phyloP scores from a whole-genome alignment of 2,797 vertebrate genomes.

The Lates japonicus region DNA sequence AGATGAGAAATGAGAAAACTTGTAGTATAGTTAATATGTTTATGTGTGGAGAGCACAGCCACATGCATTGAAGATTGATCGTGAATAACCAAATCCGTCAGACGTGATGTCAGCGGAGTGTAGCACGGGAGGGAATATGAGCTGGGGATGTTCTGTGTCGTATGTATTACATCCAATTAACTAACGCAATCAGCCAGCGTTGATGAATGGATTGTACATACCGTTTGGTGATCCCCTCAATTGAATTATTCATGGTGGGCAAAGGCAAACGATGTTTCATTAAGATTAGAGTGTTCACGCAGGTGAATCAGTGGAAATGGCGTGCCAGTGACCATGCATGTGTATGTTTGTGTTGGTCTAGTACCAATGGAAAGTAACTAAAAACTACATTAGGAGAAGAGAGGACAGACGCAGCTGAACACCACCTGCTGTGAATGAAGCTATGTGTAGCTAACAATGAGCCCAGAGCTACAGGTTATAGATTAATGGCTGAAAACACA shows the following conservation, averaged over 20 bases:
- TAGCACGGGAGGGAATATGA: slow-evolving; percentile 45
- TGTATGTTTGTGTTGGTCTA: background rate
- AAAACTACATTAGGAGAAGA: background rate
- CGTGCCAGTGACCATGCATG: background rate
- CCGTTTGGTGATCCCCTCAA: slow-evolving; percentile 72
- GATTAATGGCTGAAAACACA: background rate
- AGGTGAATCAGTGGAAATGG: background rate
- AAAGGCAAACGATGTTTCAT: slow-evolving; percentile 46
- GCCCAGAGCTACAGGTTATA: background rate
- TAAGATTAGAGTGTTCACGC: slow-evolving; percentile 12
- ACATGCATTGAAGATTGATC: slow-evolving; percentile 48
- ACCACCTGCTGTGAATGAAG: background rate
- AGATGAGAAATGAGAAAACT: background rate
- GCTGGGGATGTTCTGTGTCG: slow-evolving; percentile 44
- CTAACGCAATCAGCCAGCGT: slow-evolving; percentile 76
- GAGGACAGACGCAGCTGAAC: background rate
- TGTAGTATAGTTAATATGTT: slow-evolving; percentile 7
- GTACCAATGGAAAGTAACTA: slow-evolving; percentile 41
- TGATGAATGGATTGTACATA: slow-evolving; percentile 78
- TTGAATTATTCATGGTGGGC: slow-evolving; percentile 72
- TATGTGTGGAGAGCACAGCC: background rate
- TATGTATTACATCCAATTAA: slow-evolving; percentile 78
- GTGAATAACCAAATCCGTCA: slow-evolving; percentile 48
- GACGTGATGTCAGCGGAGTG: slow-evolving; percentile 30
- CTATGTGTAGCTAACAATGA: background rate